Evolutionary conservation across 2,888 invertebrate species (phyloP).

Genomic region (Liposcelis brunnea): DNA sequence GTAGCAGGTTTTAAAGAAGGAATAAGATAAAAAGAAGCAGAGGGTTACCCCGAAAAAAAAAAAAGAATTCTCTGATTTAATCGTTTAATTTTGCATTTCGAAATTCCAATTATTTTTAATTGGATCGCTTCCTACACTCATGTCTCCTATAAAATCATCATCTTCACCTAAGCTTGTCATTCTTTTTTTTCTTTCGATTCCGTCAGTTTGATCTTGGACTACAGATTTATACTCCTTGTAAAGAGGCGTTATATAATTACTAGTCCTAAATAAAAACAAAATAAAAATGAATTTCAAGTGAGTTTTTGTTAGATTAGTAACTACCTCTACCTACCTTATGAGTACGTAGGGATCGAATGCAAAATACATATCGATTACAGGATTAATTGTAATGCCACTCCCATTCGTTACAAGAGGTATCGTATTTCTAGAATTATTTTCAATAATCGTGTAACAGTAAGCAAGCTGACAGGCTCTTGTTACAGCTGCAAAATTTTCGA

Average conservation of each 20-base stretch:
- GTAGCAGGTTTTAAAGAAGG: no score
- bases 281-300: not conserved
- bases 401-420: slow-evolving; percentile 38
- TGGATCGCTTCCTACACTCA: no score
- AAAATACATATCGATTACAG: slow-evolving; percentile 49
- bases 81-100: no score
- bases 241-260: slow-evolving; percentile 32
- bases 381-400: slow-evolving; percentile 24
- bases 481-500: slow-evolving; percentile 63
- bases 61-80: no score
- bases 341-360: slow-evolving; percentile 82
- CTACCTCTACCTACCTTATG: slow-evolving; percentile 32
- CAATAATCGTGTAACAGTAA: slow-evolving; percentile 80
- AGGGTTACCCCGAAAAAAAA: no score
- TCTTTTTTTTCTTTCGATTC: not conserved
- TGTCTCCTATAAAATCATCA: not conserved
- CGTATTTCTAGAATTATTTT: slow-evolving; percentile 53
- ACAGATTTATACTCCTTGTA: slow-evolving; percentile 30
- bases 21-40: no score
- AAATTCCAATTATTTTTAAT: no score
- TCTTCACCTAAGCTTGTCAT: not conserved
- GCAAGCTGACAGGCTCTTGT: slow-evolving; percentile 74
- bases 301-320: not conserved
- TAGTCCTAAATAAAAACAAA: slow-evolving; percentile 27
- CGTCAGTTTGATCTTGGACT: not conserved